Percentiles rank a stretch among this genome's conserved stretches.
Evolutionary conservation across 1,140 invertebrate genomes (phyloP).

Genomic region (Chymomyza costata): DNA sequence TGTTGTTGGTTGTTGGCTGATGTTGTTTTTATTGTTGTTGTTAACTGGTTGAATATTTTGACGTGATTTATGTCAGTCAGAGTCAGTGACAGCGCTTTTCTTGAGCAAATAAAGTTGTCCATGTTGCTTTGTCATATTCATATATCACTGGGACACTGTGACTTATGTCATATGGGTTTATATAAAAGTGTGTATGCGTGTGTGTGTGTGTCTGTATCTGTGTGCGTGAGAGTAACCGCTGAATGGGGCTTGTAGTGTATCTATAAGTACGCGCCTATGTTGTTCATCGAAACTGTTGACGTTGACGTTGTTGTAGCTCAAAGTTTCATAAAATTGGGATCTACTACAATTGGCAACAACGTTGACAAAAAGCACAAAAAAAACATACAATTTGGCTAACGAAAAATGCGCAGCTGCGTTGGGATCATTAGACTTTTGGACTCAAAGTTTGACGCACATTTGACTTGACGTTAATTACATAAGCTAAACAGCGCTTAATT

Average conservation of each 20-base stretch:
- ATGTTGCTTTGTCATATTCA: slow-evolving; percentile 73
- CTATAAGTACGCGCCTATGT: too few relatives aligned
- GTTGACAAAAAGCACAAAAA: too few relatives aligned
- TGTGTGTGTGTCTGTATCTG: slow-evolving; percentile 21
- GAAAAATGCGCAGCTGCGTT: background rate
- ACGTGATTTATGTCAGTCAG: slow-evolving; percentile 69
- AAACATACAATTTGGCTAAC: too few relatives aligned
- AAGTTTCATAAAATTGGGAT: too few relatives aligned
- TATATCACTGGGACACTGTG: slow-evolving; percentile 61
- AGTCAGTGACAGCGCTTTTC: slow-evolving; percentile 70
- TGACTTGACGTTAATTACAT: slow-evolving; percentile 57
- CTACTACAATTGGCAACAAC: too few relatives aligned
- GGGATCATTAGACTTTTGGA: background rate
- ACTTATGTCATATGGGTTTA: slow-evolving; percentile 63
- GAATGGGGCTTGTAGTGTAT: too few relatives aligned
- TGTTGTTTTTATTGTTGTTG: slow-evolving; percentile 11
- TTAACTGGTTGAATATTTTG: slow-evolving; percentile 26
- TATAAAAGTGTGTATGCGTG: slow-evolving; percentile 18
- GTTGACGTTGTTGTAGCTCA: too few relatives aligned
- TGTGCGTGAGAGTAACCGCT: too few relatives aligned
- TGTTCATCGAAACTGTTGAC: too few relatives aligned
- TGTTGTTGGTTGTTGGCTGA: slow-evolving; percentile 14
- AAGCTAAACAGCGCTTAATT: slow-evolving; percentile 69
- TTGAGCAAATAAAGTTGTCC: slow-evolving; percentile 73
- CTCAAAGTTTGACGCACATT: background rate